These are phyloP conservation scores for Sthenelais limicola DNA, from an alignment of 2,888 invertebrate genomes.

Conservation along the genomic window DNA sequence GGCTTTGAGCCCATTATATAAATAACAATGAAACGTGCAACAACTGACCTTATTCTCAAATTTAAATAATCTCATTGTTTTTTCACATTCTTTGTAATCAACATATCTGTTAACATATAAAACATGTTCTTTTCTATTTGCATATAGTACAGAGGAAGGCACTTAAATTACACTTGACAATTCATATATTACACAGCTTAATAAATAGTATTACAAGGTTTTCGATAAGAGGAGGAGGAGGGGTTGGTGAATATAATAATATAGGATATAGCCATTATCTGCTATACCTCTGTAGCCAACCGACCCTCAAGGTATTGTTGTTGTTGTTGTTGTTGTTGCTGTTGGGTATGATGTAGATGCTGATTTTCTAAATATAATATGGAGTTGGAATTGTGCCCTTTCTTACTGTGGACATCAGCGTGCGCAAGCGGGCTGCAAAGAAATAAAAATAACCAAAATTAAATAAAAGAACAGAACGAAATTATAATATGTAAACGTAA, in stretches of 20 bases:
- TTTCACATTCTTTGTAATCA: constrained; percentile 5
- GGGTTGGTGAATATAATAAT: constrained; percentile 15
- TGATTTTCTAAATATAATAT: constrained; percentile 21
- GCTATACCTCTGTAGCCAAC: constrained; percentile 41
- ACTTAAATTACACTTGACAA: constrained; percentile 45
- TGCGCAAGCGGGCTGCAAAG: constrained; percentile 7
- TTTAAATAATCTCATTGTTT: constrained; percentile 43
- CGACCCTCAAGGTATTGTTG: constrained; percentile 35
- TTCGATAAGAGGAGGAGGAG: no score
- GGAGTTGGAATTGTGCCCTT: constrained; percentile 26
- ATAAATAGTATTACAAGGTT: no score
- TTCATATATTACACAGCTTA: constrained; percentile 45
- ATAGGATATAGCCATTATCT: not conserved
- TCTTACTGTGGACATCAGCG: constrained; percentile 32
- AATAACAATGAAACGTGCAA: constrained; percentile 37
- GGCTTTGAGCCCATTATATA: constrained; percentile 40
- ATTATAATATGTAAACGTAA: not conserved
- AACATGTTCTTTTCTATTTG: constrained; percentile 37
- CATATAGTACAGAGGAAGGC: constrained; percentile 39
- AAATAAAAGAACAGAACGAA: not conserved
- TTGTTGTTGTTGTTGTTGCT: constrained; percentile 26
- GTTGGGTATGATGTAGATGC: constrained; percentile 18
- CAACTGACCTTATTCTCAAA: no score
- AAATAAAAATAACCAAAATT: not conserved
- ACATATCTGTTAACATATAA: constrained; percentile 24